phyloP scores from a whole-genome alignment of 2,797 vertebrate genomes.

The Malurus leucopterus region DNA sequence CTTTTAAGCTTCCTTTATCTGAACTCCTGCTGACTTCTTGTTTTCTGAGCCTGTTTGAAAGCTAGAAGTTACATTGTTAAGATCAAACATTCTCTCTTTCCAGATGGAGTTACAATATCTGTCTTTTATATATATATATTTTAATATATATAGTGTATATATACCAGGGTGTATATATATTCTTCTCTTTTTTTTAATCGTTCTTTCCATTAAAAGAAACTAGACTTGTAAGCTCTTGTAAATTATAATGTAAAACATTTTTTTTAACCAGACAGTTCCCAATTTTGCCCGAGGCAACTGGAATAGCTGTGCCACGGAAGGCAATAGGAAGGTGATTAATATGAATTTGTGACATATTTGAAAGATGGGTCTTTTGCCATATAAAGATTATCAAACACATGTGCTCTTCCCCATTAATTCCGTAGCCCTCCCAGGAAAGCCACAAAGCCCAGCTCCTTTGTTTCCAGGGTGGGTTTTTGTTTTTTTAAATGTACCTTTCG shows the following conservation, averaged over 20 bases:
- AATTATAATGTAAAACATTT: constrained; percentile 68
- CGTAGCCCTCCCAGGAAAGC: constrained; percentile 48
- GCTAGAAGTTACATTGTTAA: constrained; percentile 74
- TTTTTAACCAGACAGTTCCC: constrained; percentile 65
- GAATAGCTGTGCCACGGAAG: constrained; percentile 47
- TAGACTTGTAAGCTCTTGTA: constrained; percentile 63
- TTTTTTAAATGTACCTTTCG: constrained; percentile 50
- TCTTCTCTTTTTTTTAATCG: constrained; percentile 57
- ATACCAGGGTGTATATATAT: constrained; percentile 57
- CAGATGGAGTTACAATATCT: constrained; percentile 70
- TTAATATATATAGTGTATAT: constrained; percentile 56
- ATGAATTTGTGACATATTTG: constrained; percentile 69
- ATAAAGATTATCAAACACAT: constrained; percentile 70
- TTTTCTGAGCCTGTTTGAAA: constrained; percentile 72
- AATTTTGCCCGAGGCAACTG: constrained; percentile 61
- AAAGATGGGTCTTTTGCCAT: constrained; percentile 70
- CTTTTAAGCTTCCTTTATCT: constrained; percentile 73
- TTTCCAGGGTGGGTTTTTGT: constrained; percentile 60
- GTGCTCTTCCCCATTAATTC: constrained; percentile 67
- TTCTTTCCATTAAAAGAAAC: constrained; percentile 67
- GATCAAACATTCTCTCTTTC: constrained; percentile 70
- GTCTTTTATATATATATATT: constrained; percentile 62
- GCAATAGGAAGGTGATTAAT: constrained; percentile 66
- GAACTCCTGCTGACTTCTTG: constrained; percentile 73
- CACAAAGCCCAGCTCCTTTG: constrained; percentile 53